These are phyloP conservation scores for Tachuris rubrigastra DNA, from an alignment of 2,113 vertebrate species.

Conservation along the genomic window DNA sequence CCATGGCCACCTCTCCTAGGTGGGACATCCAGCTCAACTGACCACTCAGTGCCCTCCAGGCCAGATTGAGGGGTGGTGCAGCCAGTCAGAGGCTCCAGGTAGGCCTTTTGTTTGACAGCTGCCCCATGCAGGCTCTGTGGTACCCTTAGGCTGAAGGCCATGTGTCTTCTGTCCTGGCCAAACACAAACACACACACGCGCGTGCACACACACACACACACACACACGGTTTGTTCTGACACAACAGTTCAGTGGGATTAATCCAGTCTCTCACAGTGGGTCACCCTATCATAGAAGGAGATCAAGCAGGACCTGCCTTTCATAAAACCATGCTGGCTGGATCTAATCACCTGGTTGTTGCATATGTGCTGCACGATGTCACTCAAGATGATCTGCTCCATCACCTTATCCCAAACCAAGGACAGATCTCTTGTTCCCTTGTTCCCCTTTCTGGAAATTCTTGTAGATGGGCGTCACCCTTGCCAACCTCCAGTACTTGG, in stretches of 20 bases:
- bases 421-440: not conserved
- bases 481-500: not conserved
- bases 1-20: not conserved
- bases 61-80: not conserved
- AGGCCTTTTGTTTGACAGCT: not conserved
- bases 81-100: not conserved
- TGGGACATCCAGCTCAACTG: not conserved
- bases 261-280: not conserved
- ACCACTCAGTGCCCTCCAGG: not conserved
- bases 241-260: not conserved
- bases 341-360: accelerated
- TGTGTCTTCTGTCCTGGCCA: not conserved
- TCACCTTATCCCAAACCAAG: too few relatives aligned
- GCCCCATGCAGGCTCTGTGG: not conserved
- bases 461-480: not conserved
- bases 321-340: not conserved
- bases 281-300: not conserved
- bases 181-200: not conserved
- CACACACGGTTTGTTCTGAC: not conserved
- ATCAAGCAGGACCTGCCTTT: not conserved
- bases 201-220: too few relatives aligned
- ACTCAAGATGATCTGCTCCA: not conserved
- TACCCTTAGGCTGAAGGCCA: not conserved
- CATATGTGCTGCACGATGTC: too few relatives aligned
- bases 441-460: not conserved